Evolutionary conservation across 2,888 invertebrate species (phyloP).

Genomic region (Proisotoma minuta): DNA sequence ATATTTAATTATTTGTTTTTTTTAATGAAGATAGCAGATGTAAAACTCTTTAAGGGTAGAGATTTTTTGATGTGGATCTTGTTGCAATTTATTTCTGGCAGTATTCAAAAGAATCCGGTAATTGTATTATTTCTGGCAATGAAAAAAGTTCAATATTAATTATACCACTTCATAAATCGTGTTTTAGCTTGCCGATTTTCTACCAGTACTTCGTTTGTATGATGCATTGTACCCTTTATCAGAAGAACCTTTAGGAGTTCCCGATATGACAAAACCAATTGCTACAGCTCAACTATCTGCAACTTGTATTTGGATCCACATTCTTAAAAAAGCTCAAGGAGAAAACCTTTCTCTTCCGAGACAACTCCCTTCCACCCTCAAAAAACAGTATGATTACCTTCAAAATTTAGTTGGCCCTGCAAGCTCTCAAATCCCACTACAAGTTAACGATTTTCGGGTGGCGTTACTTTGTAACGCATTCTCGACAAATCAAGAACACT

Average conservation of each 20-base stretch:
- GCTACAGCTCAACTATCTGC: conserved; percentile 89
- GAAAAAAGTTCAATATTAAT: neutral
- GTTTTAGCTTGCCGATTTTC: conserved; percentile 69
- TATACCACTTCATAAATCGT: too few relatives aligned
- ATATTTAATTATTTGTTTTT: too few relatives aligned
- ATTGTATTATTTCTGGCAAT: conserved; percentile 49
- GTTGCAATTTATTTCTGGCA: conserved; percentile 93
- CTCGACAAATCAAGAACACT: conserved; percentile 87
- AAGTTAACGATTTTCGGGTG: conserved; percentile 83
- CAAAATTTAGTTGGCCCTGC: conserved; percentile 43
- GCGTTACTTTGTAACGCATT: conserved; percentile 92
- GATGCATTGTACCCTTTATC: conserved; percentile 81
- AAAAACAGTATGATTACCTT: conserved; percentile 72
- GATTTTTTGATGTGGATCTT: conserved; percentile 99
- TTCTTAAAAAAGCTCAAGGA: conserved; percentile 85
- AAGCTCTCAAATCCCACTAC: conserved; percentile 55
- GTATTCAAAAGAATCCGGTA: conserved; percentile 87
- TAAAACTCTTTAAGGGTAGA: conserved; percentile 80
- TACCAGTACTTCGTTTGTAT: conserved; percentile 84
- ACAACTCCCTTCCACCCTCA: conserved; percentile 73
- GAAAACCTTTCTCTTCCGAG: conserved; percentile 72
- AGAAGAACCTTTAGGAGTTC: conserved; percentile 77
- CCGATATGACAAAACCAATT: conserved; percentile 79
- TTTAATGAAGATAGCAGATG: conserved; percentile 60
- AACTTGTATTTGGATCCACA: conserved; percentile 94